Percentiles rank a stretch among this genome's conserved stretches.
phyloP scores from a whole-genome alignment of 2,113 vertebrate species.

The Barnardius zonarius region DNA sequence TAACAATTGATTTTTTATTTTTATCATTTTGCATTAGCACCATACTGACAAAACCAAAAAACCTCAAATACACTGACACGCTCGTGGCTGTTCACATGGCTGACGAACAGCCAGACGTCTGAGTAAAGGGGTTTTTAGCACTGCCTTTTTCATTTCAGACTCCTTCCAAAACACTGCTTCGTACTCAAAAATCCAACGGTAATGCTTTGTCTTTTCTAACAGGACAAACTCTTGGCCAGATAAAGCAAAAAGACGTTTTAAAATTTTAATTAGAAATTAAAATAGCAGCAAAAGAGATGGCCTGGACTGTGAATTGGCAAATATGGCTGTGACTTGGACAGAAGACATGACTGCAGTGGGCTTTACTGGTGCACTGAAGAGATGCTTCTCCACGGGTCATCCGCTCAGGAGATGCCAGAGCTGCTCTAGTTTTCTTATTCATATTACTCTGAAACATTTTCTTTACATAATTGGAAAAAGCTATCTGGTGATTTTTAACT shows the following conservation, averaged over 20 bases:
- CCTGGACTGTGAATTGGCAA: neutral
- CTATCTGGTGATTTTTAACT: neutral
- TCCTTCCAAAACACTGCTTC: neutral
- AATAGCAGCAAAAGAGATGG: neutral
- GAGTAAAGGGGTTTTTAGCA: neutral
- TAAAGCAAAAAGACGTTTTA: neutral
- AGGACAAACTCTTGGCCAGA: neutral
- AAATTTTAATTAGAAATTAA: neutral
- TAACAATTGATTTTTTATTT: neutral
- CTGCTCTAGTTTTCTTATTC: neutral
- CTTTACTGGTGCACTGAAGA: accelerated
- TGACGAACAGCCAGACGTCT: neutral
- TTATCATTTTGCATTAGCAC: neutral
- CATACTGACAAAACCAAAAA: neutral
- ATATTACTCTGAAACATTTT: neutral
- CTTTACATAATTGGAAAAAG: neutral
- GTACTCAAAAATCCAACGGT: neutral
- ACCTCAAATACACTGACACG: neutral
- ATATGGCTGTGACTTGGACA: neutral
- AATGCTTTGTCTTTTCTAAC: neutral
- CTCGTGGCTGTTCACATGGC: neutral
- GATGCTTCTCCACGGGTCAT: accelerated
- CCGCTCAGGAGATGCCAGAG: neutral
- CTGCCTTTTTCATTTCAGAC: neutral
- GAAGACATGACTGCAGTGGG: neutral